Conservation (phyloP, 2,888 invertebrate genomes). For the Drosophila incognita region DNA sequence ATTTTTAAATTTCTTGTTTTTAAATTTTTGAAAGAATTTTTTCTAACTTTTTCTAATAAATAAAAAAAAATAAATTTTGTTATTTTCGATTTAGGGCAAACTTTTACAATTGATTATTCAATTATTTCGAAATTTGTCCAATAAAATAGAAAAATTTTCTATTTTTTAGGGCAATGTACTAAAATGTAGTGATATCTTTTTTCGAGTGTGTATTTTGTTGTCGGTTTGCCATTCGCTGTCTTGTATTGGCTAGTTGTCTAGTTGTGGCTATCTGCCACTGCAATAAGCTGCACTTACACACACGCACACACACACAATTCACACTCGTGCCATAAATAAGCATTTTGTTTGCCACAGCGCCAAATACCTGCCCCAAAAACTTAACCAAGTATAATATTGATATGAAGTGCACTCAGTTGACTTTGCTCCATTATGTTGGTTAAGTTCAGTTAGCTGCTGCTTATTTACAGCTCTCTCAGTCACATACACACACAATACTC, state of each 20-base stretch:
- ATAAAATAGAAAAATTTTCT: neutral
- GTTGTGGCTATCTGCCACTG: slow-evolving; percentile 58
- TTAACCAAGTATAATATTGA: slow-evolving; percentile 37
- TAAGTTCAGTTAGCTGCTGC: slow-evolving; percentile 44
- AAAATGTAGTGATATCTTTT: neutral
- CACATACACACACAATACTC: slow-evolving; percentile 9
- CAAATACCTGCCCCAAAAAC: slow-evolving; percentile 28
- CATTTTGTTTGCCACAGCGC: slow-evolving; percentile 53
- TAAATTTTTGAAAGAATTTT: neutral
- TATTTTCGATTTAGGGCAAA: neutral
- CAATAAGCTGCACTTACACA: slow-evolving; percentile 66
- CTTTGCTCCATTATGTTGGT: slow-evolving; percentile 43
- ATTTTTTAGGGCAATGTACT: neutral
- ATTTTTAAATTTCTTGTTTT: neutral
- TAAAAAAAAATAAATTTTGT: neutral
- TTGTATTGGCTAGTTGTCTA: slow-evolving; percentile 32
- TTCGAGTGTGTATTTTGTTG: slow-evolving; percentile 6
- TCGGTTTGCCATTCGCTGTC: slow-evolving; percentile 39
- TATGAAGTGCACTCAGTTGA: slow-evolving; percentile 41
- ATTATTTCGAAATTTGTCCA: neutral
- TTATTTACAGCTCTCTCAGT: slow-evolving; percentile 49
- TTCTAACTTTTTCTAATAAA: too few species aligned
- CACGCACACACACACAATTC: slow-evolving; percentile 42
- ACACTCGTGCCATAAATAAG: slow-evolving; percentile 73
- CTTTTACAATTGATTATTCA: neutral